A percentile compares a stretch with the other conserved stretches of the same genome.
These are phyloP conservation scores for Poecilia latipinna DNA, from an alignment of 2,113 vertebrate genomes.

Conservation along the genomic window DNA sequence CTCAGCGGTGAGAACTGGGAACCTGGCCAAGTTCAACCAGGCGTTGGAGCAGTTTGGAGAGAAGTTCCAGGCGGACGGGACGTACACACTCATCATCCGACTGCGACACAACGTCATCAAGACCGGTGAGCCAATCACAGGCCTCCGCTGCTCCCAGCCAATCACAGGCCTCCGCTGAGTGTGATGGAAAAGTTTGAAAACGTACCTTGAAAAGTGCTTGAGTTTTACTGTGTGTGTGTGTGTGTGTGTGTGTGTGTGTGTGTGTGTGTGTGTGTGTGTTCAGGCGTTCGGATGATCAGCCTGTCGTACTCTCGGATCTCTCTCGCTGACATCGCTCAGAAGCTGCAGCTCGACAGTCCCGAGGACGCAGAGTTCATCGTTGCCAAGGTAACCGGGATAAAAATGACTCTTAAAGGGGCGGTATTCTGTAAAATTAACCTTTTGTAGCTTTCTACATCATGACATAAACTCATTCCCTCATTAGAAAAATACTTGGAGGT, in stretches of 20 bases:
- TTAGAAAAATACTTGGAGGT: too few species aligned
- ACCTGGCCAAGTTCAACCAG: slow-evolving; percentile 97
- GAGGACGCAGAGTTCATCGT: slow-evolving; percentile 99
- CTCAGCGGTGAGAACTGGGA: slow-evolving; percentile 92
- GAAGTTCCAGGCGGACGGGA: slow-evolving; percentile 96
- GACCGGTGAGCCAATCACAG: slow-evolving; percentile 83
- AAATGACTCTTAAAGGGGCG: too few species aligned
- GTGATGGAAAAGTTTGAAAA: too few species aligned
- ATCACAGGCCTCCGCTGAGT: too few species aligned
- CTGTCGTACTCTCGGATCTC: slow-evolving; percentile 97
- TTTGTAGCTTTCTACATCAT: too few species aligned
- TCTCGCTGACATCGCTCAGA: slow-evolving; percentile 94
- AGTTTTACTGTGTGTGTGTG: too few species aligned
- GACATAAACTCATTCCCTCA: too few species aligned
- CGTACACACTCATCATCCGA: slow-evolving; percentile 97
- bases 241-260: too few species aligned
- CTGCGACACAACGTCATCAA: slow-evolving; percentile 98
- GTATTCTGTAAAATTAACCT: too few species aligned
- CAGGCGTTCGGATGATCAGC: slow-evolving; percentile 98
- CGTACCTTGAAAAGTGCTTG: too few species aligned
- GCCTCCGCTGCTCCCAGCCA: not conserved
- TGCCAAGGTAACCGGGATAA: slow-evolving; percentile 87
- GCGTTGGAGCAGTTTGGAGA: slow-evolving; percentile 95
- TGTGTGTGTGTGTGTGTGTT: not conserved
- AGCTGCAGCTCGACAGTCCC: slow-evolving; percentile 95